phyloP scores from a whole-genome alignment of 2,113 vertebrate species.

The Epinephelus cyanopodus region DNA sequence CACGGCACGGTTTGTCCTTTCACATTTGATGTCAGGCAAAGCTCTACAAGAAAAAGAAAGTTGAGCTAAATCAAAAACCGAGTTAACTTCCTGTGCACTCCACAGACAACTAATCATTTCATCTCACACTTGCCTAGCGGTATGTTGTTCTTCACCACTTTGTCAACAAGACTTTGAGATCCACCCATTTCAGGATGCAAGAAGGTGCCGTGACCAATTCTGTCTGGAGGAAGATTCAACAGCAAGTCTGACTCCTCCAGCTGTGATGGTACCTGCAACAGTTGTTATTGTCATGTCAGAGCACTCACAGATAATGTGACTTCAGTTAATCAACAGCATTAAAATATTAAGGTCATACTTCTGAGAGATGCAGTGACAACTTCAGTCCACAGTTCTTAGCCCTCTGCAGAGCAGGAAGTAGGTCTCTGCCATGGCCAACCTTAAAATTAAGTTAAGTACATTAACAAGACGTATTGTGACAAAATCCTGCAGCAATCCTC shows the following conservation, averaged over 20 bases:
- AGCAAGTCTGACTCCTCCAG: conserved; percentile 91
- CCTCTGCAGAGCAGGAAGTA: conserved; percentile 90
- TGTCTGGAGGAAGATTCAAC: conserved; percentile 87
- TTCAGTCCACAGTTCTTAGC: conserved; percentile 93
- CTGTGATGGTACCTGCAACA: conserved; percentile 89
- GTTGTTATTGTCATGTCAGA: neutral
- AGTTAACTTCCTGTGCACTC: neutral
- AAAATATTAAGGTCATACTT: conserved; percentile 83
- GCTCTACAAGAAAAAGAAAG: conserved; percentile 82
- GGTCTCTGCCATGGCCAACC: conserved; percentile 90
- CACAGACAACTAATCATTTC: neutral
- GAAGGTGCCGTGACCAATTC: conserved; percentile 97
- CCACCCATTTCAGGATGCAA: conserved; percentile 86
- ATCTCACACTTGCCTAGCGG: conserved; percentile 88
- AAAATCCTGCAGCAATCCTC: neutral
- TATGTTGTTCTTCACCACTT: conserved; percentile 87
- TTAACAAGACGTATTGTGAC: neutral
- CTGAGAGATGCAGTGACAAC: conserved; percentile 93
- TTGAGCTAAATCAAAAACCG: neutral
- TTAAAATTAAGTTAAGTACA: conserved; percentile 69
- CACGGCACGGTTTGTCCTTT: conserved; percentile 92
- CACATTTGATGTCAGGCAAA: conserved; percentile 97
- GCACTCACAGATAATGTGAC: neutral
- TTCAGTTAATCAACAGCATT: neutral
- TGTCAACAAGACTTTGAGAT: conserved; percentile 88